Conservation (phyloP, 1,140 invertebrate species). For the Archegozetes longisetosus region DNA sequence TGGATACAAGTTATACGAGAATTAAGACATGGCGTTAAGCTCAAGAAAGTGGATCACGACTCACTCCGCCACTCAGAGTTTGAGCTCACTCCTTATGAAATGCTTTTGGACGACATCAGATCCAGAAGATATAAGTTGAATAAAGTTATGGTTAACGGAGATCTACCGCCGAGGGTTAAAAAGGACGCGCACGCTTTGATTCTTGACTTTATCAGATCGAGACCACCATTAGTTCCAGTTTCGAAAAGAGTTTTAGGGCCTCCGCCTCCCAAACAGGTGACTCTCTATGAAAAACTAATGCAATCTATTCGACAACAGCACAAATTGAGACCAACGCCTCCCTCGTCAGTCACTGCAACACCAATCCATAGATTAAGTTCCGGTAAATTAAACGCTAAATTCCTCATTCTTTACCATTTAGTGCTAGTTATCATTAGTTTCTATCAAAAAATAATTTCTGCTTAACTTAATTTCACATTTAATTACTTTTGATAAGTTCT, state of each 20-base stretch:
- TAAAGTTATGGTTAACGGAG: constrained; percentile 45
- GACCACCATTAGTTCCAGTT: constrained; percentile 82
- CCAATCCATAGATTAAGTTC: background rate
- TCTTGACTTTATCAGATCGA: constrained; percentile 84
- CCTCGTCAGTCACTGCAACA: background rate
- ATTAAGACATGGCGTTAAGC: constrained; percentile 57
- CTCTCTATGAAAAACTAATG: constrained; percentile 66
- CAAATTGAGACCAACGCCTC: constrained; percentile 20
- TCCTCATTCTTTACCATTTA: too few species aligned
- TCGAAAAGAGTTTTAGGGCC: constrained; percentile 64
- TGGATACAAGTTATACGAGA: constrained; percentile 92
- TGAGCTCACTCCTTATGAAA: constrained; percentile 92
- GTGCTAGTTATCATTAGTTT: too few species aligned
- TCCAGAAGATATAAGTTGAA: constrained; percentile 60
- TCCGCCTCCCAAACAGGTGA: constrained; percentile 45
- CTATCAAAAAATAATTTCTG: too few species aligned
- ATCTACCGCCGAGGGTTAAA: constrained; percentile 60
- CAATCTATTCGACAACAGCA: constrained; percentile 68
- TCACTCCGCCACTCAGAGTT: constrained; percentile 49
- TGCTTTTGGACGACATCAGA: constrained; percentile 88
- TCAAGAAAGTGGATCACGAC: constrained; percentile 60
- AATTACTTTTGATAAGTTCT: too few species aligned
- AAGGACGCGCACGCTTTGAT: constrained; percentile 90
- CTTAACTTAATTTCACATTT: too few species aligned
- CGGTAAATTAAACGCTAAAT: too few species aligned